These are phyloP conservation scores for Scomber scombrus DNA, from an alignment of 2,113 vertebrate species.

Conservation along the genomic window DNA sequence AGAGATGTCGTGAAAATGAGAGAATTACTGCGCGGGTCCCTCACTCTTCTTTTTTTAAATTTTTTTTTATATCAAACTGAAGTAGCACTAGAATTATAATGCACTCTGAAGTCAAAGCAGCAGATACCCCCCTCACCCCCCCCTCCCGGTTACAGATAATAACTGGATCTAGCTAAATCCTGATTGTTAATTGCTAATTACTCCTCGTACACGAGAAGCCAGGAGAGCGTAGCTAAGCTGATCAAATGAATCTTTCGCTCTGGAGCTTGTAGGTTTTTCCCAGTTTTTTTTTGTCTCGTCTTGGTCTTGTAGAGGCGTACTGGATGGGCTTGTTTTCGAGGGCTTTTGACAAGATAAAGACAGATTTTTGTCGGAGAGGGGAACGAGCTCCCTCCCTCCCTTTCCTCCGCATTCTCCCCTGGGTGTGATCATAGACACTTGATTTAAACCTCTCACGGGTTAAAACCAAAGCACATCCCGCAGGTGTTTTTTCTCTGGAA, in stretches of 20 bases:
- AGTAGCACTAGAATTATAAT: slow-evolving; percentile 56
- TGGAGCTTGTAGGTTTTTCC: slow-evolving; percentile 64
- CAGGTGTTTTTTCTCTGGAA: slow-evolving; percentile 75
- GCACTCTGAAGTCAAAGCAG: slow-evolving; percentile 47
- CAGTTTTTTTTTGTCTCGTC: slow-evolving; percentile 52
- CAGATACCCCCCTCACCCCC: slow-evolving; percentile 23
- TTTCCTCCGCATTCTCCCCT: slow-evolving; percentile 48
- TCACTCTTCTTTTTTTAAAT: slow-evolving; percentile 42
- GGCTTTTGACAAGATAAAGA: slow-evolving; percentile 74
- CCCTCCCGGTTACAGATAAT: slow-evolving; percentile 64
- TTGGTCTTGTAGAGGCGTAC: slow-evolving; percentile 56
- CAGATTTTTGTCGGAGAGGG: slow-evolving; percentile 51
- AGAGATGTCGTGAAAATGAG: slow-evolving; percentile 79
- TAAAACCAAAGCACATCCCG: slow-evolving; percentile 74
- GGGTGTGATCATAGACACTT: slow-evolving; percentile 70
- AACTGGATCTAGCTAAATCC: slow-evolving; percentile 78
- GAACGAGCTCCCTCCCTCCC: neutral
- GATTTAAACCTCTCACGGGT: slow-evolving; percentile 80
- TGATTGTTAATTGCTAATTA: slow-evolving; percentile 85
- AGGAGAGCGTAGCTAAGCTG: slow-evolving; percentile 82
- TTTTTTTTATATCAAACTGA: slow-evolving; percentile 43
- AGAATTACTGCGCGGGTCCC: slow-evolving; percentile 74
- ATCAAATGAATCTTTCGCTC: slow-evolving; percentile 74
- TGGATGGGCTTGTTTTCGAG: slow-evolving; percentile 63
- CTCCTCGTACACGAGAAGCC: slow-evolving; percentile 71